Conservation (phyloP, 1,140 invertebrate species). For the Coelopa frigida region DNA sequence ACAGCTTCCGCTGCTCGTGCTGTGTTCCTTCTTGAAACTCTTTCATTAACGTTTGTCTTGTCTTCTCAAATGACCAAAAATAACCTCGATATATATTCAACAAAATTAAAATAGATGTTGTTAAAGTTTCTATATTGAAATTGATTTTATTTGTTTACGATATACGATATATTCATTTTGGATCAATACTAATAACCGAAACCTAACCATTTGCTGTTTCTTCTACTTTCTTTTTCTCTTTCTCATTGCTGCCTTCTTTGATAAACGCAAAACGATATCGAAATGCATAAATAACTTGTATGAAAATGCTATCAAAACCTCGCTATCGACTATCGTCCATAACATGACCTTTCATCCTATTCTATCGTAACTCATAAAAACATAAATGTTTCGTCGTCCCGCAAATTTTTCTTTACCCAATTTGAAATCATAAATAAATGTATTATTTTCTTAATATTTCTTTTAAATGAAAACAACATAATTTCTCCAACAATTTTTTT, state of each 20-base stretch:
- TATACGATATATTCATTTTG: too few relatives aligned
- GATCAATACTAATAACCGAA: too few relatives aligned
- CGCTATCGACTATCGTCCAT: too few relatives aligned
- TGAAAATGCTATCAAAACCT: neutral
- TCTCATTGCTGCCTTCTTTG: conserved; percentile 2
- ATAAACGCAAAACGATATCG: too few relatives aligned
- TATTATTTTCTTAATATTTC: neutral
- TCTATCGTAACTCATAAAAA: too few relatives aligned
- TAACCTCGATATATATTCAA: too few relatives aligned
- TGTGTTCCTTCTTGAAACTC: conserved; percentile 7
- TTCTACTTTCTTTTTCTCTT: neutral
- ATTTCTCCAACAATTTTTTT: neutral
- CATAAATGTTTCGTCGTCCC: too few relatives aligned
- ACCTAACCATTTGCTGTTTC: neutral
- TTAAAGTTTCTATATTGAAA: neutral
- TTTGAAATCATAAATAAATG: conserved; percentile 2
- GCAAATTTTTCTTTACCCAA: too few relatives aligned
- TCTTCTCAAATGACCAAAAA: neutral
- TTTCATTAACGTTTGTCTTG: conserved; percentile 2
- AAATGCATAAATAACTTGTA: neutral
- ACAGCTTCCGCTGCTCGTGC: neutral
- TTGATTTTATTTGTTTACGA: too few relatives aligned
- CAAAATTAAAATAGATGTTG: neutral
- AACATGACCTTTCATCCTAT: too few relatives aligned
- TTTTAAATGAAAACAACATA: neutral